phyloP scores from a whole-genome alignment of 2,113 vertebrate species.

The Mungos mungo region DNA sequence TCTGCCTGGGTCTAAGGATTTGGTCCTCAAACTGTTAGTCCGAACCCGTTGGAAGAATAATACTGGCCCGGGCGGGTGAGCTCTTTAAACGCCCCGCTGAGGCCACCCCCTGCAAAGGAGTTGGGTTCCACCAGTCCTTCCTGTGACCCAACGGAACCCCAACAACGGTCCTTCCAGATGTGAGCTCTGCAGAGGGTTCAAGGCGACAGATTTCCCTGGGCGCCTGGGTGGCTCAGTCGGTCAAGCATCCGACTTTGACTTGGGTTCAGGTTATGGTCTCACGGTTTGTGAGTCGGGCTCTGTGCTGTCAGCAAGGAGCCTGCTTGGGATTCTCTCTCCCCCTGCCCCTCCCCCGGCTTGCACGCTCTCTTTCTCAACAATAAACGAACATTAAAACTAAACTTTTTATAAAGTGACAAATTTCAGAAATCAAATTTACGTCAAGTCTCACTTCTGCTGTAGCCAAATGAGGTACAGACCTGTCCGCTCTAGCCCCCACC shows the following conservation, averaged over 20 bases:
- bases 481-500: fast-evolving
- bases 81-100: neutral
- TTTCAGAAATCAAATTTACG: neutral
- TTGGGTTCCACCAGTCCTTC: neutral
- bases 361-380: too few species aligned
- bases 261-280: too few species aligned
- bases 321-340: too few species aligned
- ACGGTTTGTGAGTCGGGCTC: too few species aligned
- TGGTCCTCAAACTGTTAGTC: neutral
- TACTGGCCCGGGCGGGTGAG: fast-evolving
- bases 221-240: too few species aligned
- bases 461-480: fast-evolving
- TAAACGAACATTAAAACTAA: too few species aligned
- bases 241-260: too few species aligned
- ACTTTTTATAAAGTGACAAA: too few species aligned
- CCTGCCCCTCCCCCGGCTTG: too few species aligned
- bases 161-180: neutral
- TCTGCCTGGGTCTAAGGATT: neutral
- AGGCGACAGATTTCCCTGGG: neutral
- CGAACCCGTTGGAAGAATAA: neutral
- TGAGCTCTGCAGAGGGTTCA: neutral
- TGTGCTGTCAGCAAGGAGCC: too few species aligned
- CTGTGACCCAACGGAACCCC: neutral
- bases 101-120: neutral
- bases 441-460: fast-evolving